Evolutionary conservation across 2,113 vertebrate species (phyloP), one percentile per base, ranked within the genome.

Genomic region (Actenoides hombroni): DNA sequence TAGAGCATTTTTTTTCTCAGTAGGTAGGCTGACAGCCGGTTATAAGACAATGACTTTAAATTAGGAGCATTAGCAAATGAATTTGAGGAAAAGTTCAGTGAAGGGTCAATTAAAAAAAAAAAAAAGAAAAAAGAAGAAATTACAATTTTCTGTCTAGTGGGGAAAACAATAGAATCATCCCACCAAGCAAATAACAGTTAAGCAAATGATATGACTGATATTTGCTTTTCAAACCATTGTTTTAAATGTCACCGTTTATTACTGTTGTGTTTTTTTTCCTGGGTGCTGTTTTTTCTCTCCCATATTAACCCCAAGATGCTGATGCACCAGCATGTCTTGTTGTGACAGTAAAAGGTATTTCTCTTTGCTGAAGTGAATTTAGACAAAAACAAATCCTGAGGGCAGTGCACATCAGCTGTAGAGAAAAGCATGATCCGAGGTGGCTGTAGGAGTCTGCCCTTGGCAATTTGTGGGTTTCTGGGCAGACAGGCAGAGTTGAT

Each of bases 301-400:
- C 11, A 2, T 70, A 63, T 86, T 90, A 95, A 82, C 69, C 46
- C 67, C 83, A 91, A 94, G 96, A 69, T 94, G 61, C 65, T 95
- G 90, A 90, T 94, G 69, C 69, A 92, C 73, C 67, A 86, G 33
- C 46, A 18, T 51, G 21, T 67, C 65, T 93, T 44, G 33, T 95
- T 89, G 74, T 80, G 87, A 56, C 42, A 95, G 46, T 1, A 3
- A 75, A 94, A 91, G 77, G 31, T 63, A 70, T 91, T 95, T 92
- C 86, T 88, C 49, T 95, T 83, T 91, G 42, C 56, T 82, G 54
- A 78, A 93, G 67, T 64, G 83, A 88, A 64, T 95, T 91, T 44
- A 95, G 83, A 95, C 57, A 46, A 69, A 93, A 96, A 87, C 53
- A 89, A 90, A 91, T 96, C 95, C 92, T 83, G 88, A 90, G 92